Evolutionary conservation across 2,113 vertebrate species (phyloP), one percentile per base, ranked within the genome.

Genomic region (Oreotragus oreotragus): DNA sequence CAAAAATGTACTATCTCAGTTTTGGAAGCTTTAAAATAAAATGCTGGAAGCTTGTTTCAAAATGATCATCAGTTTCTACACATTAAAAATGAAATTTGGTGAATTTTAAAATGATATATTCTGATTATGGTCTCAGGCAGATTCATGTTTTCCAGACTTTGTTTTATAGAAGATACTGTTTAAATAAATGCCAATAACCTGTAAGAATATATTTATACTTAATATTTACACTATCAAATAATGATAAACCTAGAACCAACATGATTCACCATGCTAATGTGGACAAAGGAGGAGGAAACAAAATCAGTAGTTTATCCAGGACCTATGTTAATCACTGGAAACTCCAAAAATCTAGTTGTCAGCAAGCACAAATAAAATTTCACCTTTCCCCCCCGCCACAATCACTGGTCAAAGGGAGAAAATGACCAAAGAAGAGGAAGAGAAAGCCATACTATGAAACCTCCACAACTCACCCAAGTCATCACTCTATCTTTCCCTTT

Each of bases 11-110:
- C 5, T 55, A 5, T 66, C 66, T 84, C 58, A 90, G 47, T 84
- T 89, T 30, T n/a, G 58, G 77, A 96, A 94, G 12, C 55, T 93
- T 53, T 55, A 92, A 97, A 96, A 88, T 39, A 96, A 94, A 84
- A 80, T 51, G 91, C 4, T 92, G 9, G 16, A 88, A 57, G 45
- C n/a, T 84, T 89, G 33, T 57, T 66, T 94, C 79, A 96, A 90
- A 84, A 81, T 81, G 43, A 91, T 79, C n/a, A 94, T 55, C 47
- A 89, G 60, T 47, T 21, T 76, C 60, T 15, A 91, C 15, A 97
- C 8, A 49, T 94, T 85, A 93, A 97, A 96, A 93, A 93, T 91
- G 30, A 96, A 93, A 91, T 16, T 94, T 28, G 4, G 39, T 64
- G 36, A 64, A 55, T 51, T 92, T 92, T 89, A 79, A 88, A 95